phyloP scores from a whole-genome alignment of 2,888 invertebrate species.

The Scaeva pyrastri region DNA sequence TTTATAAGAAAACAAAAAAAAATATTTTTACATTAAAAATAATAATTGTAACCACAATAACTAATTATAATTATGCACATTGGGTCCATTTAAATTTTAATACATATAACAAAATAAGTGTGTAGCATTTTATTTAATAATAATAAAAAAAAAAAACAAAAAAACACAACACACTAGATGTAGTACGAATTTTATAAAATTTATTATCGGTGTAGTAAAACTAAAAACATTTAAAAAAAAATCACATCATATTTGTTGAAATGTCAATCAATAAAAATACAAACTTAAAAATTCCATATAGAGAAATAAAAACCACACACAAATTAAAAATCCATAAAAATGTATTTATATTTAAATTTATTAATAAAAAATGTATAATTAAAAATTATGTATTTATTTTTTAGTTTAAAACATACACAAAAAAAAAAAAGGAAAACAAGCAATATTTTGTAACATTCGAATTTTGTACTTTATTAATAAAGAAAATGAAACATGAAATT shows the following conservation, averaged over 20 bases:
- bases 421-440: neutral
- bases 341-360: neutral
- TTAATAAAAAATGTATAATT: neutral
- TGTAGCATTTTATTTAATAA: constrained; percentile 68
- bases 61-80: constrained; percentile 69
- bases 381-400: neutral
- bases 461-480: constrained; percentile 32
- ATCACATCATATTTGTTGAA: constrained; percentile 1
- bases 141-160: constrained; percentile 23
- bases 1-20: constrained; percentile 20
- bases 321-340: neutral
- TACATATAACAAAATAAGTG: constrained; percentile 52
- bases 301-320: neutral
- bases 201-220: constrained; percentile 73
- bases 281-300: constrained; percentile 13
- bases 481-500: neutral
- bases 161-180: constrained; percentile 30
- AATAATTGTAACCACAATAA: constrained; percentile 52
- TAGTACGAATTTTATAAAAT: constrained; percentile 73
- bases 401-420: neutral
- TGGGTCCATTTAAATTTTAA: constrained; percentile 75
- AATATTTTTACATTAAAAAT: constrained; percentile 46
- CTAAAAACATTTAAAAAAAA: constrained; percentile 18
- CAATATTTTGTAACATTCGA: constrained; percentile 42
- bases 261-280: constrained; percentile 35